Evolutionary conservation across 1,140 invertebrate genomes (phyloP).

Genomic region (Bombus waltoni): DNA sequence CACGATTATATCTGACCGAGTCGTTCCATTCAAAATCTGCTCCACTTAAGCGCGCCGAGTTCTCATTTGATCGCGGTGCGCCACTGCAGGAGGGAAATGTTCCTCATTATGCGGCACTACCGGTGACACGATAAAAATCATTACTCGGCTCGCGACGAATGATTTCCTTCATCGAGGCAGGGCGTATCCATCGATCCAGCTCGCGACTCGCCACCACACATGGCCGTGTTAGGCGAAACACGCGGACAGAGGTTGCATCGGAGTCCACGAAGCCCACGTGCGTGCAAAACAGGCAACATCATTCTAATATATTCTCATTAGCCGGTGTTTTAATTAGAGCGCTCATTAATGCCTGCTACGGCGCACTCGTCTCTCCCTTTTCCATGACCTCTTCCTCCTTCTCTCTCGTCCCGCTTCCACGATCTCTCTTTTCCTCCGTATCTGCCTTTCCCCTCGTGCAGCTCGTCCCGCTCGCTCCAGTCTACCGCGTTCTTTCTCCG

Average conservation of each 20-base stretch:
- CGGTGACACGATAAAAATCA: conserved; percentile 36
- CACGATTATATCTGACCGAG: conserved; percentile 30
- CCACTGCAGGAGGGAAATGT: not conserved
- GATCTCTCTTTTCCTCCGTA: not conserved
- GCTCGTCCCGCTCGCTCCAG: too few relatives aligned
- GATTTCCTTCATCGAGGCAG: conserved; percentile 27
- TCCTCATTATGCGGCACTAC: conserved; percentile 30
- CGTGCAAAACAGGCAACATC: conserved; percentile 67
- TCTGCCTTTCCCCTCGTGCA: not conserved
- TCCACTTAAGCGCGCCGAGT: not conserved
- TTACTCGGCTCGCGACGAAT: conserved; percentile 8
- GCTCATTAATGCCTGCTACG: conserved; percentile 72
- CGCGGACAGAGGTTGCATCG: conserved; percentile 7
- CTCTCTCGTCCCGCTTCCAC: not conserved
- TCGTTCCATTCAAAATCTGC: conserved; percentile 37
- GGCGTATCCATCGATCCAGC: conserved; percentile 49
- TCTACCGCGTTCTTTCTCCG: conserved; percentile 1
- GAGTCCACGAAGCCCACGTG: conserved; percentile 53
- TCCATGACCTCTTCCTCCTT: not conserved
- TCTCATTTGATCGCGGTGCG: conserved; percentile 13
- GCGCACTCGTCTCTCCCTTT: conserved; percentile 52
- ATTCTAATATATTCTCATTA: conserved; percentile 79
- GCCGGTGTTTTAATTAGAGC: conserved; percentile 76
- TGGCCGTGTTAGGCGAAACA: conserved; percentile 2
- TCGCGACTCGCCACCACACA: conserved; percentile 10